Evolutionary conservation across 2,113 vertebrate species (phyloP).

Genomic region (Lagenorhynchus albirostris): DNA sequence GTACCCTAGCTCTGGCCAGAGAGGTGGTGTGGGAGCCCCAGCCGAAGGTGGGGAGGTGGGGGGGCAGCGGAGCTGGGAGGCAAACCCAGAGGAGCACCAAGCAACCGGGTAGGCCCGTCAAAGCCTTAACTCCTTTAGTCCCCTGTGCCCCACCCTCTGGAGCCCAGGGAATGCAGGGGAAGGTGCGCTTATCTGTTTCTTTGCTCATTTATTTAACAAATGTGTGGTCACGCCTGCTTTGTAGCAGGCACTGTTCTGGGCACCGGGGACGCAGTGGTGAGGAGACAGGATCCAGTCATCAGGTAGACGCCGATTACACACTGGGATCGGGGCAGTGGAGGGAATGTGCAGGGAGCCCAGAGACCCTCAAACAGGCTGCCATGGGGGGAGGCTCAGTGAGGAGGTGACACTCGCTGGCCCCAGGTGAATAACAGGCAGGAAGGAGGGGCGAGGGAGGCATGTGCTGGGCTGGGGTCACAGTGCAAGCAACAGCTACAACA

Average conservation of each 20-base stretch:
- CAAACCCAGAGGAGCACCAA: background rate
- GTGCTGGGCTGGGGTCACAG: fast-evolving
- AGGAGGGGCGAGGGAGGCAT: background rate
- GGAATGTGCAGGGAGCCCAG: background rate
- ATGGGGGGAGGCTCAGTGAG: fast-evolving
- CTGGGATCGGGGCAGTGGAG: fast-evolving
- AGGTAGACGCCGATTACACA: background rate
- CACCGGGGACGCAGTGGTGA: background rate
- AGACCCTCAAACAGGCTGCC: background rate
- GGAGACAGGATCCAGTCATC: background rate
- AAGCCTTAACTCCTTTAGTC: background rate
- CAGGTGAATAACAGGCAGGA: background rate
- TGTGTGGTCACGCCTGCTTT: fast-evolving
- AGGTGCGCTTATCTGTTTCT: background rate
- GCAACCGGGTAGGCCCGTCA: no score
- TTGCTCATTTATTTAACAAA: fast-evolving
- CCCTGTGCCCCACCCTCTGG: background rate
- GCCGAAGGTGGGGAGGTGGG: background rate
- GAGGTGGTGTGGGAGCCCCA: background rate
- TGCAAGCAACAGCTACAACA: fast-evolving
- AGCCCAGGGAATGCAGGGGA: background rate
- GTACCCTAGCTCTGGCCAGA: background rate
- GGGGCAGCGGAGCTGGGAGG: no score
- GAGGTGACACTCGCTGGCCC: background rate
- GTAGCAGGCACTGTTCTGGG: background rate